A percentile compares a stretch with the other conserved stretches of the same genome.
These are phyloP conservation scores for Chironomus riparius DNA, from an alignment of 2,888 invertebrate genomes.

Conservation along the genomic window DNA sequence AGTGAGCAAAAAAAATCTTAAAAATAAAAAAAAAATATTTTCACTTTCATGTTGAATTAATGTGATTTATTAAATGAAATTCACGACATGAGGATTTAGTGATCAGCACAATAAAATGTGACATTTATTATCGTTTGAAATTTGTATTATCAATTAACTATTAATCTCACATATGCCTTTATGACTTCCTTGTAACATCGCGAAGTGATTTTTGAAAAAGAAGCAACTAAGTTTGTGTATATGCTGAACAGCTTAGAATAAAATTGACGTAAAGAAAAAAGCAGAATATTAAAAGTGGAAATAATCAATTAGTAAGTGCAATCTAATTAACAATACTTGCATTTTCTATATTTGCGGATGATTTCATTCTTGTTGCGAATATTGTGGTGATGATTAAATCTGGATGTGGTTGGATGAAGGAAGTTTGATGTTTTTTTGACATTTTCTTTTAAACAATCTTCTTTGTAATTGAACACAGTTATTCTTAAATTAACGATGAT, in stretches of 20 bases:
- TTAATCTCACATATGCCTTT: too few species aligned
- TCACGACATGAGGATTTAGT: not conserved
- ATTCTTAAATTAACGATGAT: too few species aligned
- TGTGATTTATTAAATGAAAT: not conserved
- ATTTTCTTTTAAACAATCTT: not conserved
- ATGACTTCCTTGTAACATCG: too few species aligned
- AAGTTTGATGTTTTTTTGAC: not conserved
- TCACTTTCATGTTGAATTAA: not conserved
- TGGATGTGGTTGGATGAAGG: not conserved
- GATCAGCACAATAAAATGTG: not conserved
- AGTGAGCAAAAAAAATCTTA: not conserved
- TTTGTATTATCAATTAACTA: too few species aligned
- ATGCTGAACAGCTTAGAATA: not conserved
- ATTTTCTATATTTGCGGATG: not conserved
- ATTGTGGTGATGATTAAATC: not conserved
- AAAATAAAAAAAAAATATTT: not conserved
- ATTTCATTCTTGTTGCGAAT: too few species aligned
- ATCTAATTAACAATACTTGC: conserved; percentile 6
- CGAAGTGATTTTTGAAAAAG: not conserved
- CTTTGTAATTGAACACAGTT: not conserved
- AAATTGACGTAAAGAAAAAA: not conserved
- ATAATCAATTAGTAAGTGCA: conserved; percentile 20
- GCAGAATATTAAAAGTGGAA: not conserved
- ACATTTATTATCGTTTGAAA: not conserved
- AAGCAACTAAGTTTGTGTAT: too few species aligned